Percentiles rank a stretch among this genome's conserved stretches.
Conservation (phyloP, 2,888 invertebrate genomes). For the Xestia sexstrigata region DNA sequence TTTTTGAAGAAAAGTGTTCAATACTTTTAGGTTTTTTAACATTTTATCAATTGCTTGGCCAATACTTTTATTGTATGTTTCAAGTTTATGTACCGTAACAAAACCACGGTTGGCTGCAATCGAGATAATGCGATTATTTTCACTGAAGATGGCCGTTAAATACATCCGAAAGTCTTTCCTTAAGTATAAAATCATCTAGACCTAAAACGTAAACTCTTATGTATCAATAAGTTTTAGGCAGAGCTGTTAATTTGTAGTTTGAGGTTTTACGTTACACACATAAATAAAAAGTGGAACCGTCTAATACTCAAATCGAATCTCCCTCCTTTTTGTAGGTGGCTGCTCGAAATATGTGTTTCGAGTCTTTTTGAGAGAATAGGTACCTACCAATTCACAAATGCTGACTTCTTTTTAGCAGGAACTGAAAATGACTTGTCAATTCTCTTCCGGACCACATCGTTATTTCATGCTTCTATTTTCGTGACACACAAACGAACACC, state of each 20-base stretch:
- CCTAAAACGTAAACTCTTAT: not conserved
- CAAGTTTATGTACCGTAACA: not conserved
- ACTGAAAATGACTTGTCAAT: not conserved
- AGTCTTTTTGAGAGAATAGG: not conserved
- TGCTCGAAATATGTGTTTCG: not conserved
- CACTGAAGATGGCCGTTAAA: not conserved
- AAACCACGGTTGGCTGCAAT: not conserved
- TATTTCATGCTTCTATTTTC: slow-evolving; percentile 15
- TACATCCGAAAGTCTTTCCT: not conserved
- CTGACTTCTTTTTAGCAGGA: not conserved
- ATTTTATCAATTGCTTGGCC: not conserved
- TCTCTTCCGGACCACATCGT: not conserved
- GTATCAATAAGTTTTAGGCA: not conserved
- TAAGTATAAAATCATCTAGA: not conserved
- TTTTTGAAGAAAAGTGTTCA: accelerated
- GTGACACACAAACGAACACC: not conserved
- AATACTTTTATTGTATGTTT: not conserved
- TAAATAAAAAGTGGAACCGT: not conserved
- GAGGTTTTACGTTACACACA: not conserved
- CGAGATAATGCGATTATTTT: not conserved
- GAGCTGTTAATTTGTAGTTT: not conserved
- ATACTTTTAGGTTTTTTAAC: not conserved
- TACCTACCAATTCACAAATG: not conserved
- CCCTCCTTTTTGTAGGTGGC: not conserved
- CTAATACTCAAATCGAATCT: not conserved